Percentiles rank a stretch among this genome's conserved stretches.
phyloP scores from a whole-genome alignment of 2,888 invertebrate species.

The Eupithecia inturbata region DNA sequence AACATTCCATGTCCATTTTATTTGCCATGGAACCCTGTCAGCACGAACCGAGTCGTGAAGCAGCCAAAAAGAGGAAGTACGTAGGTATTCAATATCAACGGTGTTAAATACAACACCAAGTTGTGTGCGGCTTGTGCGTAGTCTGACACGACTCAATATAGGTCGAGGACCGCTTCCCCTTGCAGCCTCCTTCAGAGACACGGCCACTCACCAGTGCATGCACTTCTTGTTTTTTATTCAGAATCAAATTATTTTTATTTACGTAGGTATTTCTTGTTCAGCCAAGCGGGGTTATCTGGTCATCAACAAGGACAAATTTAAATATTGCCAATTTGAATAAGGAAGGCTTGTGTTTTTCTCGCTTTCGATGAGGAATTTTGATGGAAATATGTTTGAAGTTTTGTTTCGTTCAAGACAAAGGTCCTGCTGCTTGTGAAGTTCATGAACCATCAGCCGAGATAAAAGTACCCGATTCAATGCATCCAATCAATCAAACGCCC shows the following conservation, averaged over 20 bases:
- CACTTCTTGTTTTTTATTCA: slow-evolving; percentile 67
- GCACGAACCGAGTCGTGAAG: neutral
- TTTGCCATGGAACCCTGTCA: neutral
- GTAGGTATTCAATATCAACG: neutral
- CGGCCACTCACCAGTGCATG: slow-evolving; percentile 77
- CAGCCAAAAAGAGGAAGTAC: neutral
- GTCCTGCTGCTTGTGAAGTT: neutral
- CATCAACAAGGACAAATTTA: slow-evolving; percentile 74
- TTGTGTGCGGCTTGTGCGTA: slow-evolving; percentile 14
- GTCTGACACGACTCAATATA: slow-evolving; percentile 60
- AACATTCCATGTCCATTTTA: neutral
- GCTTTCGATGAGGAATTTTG: neutral
- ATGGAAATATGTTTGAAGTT: neutral
- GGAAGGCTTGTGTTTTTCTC: slow-evolving; percentile 33
- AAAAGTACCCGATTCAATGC: neutral
- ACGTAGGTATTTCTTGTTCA: slow-evolving; percentile 74
- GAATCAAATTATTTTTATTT: slow-evolving; percentile 83
- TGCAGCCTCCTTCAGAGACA: slow-evolving; percentile 78
- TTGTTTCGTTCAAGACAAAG: neutral
- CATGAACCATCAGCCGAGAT: neutral
- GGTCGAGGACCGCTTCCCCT: slow-evolving; percentile 81
- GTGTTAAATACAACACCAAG: slow-evolving; percentile 28
- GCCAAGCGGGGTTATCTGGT: slow-evolving; percentile 69
- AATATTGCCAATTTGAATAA: slow-evolving; percentile 52
- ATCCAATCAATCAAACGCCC: no score